Evolutionary conservation across 2,888 invertebrate species (phyloP), one percentile per base, ranked within the genome.

Genomic region (Lobophora halterata): DNA sequence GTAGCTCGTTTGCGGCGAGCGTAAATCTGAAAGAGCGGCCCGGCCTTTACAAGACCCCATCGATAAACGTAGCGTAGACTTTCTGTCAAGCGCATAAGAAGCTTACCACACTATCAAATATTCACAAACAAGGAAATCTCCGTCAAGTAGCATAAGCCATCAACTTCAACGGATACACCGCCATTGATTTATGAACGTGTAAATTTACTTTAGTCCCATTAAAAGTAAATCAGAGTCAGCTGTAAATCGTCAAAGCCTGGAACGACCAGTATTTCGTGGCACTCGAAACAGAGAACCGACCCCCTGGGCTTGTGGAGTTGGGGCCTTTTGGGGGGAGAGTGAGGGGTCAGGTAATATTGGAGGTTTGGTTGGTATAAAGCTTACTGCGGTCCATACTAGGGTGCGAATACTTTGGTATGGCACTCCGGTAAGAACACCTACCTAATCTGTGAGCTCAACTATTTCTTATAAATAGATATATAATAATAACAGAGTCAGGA

Each of bases 171-270:
- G 35, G 35, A 55, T 61, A 52, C 49, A 45, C 50, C 49, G 41
- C 50, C 60, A 54, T 76, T 76, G 76, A 79, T 79, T 74, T 79
- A 76, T 66, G 52, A 49, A 52, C 57, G 65, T 70, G 71, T 74
- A 71, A 72, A 74, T 72, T 71, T 71, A 65, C 69, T 67, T 62
- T 55, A 56, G 57, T 38, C 46, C 71, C 73, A 73, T 76, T 74
- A 73, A 73, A 71, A 71, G 63, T 74, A 73, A 74, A 75, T 75
- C 74, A 74, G 71, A 67, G 67, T 65, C 47, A 55, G 63, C 57
- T 68, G 66, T 72, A 70, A 71, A 74, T 73, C 66, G 73, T 71
- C 73, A 73, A 74, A 72, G 71, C 64, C 50, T 46, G 29, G 47
- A 39, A 24, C 35, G 23, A 20, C 71, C 58, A 61, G 17, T 28